Conservation (phyloP, 2,113 vertebrate genomes). For the Bothrops jararaca region DNA sequence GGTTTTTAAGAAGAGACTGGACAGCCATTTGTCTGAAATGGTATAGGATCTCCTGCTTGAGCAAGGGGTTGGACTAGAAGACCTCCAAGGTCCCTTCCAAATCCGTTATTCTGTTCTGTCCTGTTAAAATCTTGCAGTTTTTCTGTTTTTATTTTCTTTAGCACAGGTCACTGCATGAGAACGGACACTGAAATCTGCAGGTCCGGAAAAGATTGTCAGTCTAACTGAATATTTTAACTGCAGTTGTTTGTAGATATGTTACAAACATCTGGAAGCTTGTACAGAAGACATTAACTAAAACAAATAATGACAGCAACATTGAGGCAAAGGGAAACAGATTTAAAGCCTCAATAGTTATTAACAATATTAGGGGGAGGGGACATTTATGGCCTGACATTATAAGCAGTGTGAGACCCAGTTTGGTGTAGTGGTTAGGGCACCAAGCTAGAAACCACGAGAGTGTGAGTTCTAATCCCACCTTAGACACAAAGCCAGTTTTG, state of each 20-base stretch:
- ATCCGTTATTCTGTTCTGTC: too few species aligned
- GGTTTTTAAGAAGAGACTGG: too few species aligned
- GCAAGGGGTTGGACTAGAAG: too few species aligned
- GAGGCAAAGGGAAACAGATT: neutral
- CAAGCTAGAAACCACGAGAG: neutral
- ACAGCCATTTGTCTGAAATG: too few species aligned
- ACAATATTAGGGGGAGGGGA: neutral
- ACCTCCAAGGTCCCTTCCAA: too few species aligned
- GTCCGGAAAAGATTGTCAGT: neutral
- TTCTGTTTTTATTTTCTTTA: neutral
- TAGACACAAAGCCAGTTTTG: neutral
- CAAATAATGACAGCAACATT: neutral
- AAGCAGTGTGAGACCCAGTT: neutral
- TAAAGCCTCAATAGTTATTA: neutral
- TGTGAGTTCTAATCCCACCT: neutral
- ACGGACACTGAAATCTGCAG: neutral
- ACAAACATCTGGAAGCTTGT: neutral
- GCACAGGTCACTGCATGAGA: neutral
- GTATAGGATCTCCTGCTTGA: too few species aligned
- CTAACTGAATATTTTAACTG: neutral
- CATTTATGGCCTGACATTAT: neutral
- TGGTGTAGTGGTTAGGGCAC: neutral
- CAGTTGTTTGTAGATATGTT: neutral
- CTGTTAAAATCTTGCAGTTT: neutral
- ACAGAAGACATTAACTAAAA: neutral